Percentiles rank a stretch among this genome's conserved stretches.
phyloP scores from a whole-genome alignment of 2,113 vertebrate genomes.

The Atherinomorus stipes region DNA sequence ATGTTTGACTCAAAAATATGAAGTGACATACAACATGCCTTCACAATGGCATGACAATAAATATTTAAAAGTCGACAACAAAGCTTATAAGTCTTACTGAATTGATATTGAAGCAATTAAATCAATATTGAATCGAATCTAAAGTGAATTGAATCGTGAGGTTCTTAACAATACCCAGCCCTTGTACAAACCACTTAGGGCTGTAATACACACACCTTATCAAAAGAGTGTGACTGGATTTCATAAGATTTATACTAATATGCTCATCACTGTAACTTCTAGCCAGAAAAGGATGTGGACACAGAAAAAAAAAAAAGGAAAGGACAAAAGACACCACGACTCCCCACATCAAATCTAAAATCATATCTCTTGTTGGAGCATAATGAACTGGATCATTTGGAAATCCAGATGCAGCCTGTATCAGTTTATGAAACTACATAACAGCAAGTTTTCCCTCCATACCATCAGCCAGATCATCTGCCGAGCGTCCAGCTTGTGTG shows the following conservation, averaged over 20 bases:
- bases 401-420: not conserved
- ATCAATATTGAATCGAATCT: no score
- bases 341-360: not conserved
- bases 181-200: not conserved
- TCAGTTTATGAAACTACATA: not conserved
- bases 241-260: conserved; percentile 39
- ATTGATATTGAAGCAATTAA: no score
- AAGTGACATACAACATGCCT: no score
- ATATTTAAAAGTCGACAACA: no score
- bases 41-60: no score
- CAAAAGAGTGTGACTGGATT: conserved; percentile 10
- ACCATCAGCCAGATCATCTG: not conserved
- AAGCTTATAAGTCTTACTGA: no score
- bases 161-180: no score
- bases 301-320: conserved; percentile 8
- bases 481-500: not conserved
- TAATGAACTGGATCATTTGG: not conserved
- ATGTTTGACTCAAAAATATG: no score
- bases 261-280: conserved; percentile 24
- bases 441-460: no score
- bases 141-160: no score
- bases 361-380: no score
- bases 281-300: not conserved
- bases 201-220: conserved; percentile 20
- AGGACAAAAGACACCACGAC: not conserved